These are phyloP conservation scores for Meganola albula DNA, from an alignment of 2,888 invertebrate genomes.

Conservation along the genomic window DNA sequence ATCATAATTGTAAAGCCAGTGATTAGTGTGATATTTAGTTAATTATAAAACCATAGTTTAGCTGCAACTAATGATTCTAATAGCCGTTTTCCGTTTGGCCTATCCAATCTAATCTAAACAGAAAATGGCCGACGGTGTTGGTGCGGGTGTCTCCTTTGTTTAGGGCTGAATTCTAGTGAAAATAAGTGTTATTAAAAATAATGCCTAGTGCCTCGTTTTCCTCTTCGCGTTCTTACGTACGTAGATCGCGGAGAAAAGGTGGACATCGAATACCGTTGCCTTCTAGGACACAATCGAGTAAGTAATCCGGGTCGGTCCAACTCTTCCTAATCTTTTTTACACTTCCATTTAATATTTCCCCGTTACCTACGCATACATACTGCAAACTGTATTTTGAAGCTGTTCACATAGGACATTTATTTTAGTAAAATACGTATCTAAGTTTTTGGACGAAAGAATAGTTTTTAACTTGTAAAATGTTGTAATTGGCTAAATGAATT, in stretches of 20 bases:
- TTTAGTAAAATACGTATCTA: too few species aligned
- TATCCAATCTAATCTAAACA: slow-evolving; percentile 79
- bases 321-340: slow-evolving; percentile 62
- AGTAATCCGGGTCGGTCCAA: slow-evolving; percentile 77
- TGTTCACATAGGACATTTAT: too few species aligned
- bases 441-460: too few species aligned
- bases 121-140: slow-evolving; percentile 90
- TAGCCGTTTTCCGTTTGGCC: slow-evolving; percentile 65
- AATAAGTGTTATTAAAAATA: slow-evolving; percentile 79
- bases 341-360: slow-evolving; percentile 43
- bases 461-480: too few species aligned
- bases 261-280: slow-evolving; percentile 90
- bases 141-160: slow-evolving; percentile 91
- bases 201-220: slow-evolving; percentile 98
- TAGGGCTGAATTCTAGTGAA: slow-evolving; percentile 79
- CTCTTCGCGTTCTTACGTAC: slow-evolving; percentile 93
- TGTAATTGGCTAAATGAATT: slow-evolving; percentile 38
- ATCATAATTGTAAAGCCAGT: slow-evolving; percentile 56
- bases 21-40: slow-evolving; percentile 54
- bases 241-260: slow-evolving; percentile 94
- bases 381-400: too few species aligned
- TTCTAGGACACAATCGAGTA: slow-evolving; percentile 88
- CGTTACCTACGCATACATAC: too few species aligned
- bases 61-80: slow-evolving; percentile 53
- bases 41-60: slow-evolving; percentile 37